phyloP scores from a whole-genome alignment of 2,888 invertebrate genomes.

The Bembecia ichneumoniformis region DNA sequence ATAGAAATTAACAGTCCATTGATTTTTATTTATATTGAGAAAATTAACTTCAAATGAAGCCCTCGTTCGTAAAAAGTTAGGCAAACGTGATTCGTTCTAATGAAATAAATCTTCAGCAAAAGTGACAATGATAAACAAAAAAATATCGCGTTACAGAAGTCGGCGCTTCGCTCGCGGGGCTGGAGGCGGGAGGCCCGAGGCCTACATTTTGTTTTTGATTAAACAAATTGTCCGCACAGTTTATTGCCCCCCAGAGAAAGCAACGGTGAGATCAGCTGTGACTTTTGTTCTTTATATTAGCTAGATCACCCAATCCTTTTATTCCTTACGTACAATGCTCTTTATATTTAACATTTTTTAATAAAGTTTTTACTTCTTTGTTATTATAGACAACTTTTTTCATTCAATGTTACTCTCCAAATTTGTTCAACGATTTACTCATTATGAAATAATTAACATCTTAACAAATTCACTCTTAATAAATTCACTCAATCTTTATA shows the following conservation, averaged over 20 bases:
- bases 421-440: too few relatives aligned
- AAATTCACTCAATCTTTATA: too few relatives aligned
- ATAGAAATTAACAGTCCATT: too few relatives aligned
- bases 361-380: too few relatives aligned
- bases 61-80: too few relatives aligned
- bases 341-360: too few relatives aligned
- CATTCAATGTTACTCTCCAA: too few relatives aligned
- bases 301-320: neutral
- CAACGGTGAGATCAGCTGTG: constrained; percentile 32
- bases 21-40: too few relatives aligned
- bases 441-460: too few relatives aligned
- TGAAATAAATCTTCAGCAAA: constrained; percentile 40
- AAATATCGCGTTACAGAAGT: constrained; percentile 33
- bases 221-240: constrained; percentile 67
- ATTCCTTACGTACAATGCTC: neutral
- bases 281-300: constrained; percentile 19
- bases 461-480: too few relatives aligned
- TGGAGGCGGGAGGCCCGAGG: constrained; percentile 18
- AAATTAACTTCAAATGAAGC: too few relatives aligned
- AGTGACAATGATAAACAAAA: constrained; percentile 42
- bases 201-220: constrained; percentile 68
- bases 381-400: too few relatives aligned
- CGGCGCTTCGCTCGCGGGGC: constrained; percentile 14
- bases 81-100: constrained; percentile 3
- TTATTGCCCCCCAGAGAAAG: constrained; percentile 54